Conservation (phyloP, 2,888 invertebrate species). For the Xylocampa areola region DNA sequence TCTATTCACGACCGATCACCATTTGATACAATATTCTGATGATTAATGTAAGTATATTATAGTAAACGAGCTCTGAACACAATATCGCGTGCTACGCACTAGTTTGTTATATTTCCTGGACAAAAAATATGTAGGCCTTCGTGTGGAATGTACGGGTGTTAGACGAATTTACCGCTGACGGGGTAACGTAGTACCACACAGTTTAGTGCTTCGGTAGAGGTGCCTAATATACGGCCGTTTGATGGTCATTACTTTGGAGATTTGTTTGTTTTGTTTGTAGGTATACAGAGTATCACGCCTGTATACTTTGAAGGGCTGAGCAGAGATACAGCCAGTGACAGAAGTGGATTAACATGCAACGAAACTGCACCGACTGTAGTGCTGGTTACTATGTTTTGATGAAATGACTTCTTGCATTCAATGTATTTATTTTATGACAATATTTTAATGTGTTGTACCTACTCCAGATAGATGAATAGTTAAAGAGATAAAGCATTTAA, state of each 20-base stretch:
- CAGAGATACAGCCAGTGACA: too few species aligned
- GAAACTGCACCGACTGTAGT: too few species aligned
- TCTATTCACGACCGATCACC: conserved; percentile 23
- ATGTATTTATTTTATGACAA: too few species aligned
- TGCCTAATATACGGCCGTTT: conserved; percentile 29
- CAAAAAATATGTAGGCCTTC: conserved; percentile 57
- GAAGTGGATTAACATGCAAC: too few species aligned
- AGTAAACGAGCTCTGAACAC: conserved; percentile 54
- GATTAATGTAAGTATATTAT: conserved; percentile 43
- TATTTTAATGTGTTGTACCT: too few species aligned
- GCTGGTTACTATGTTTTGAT: too few species aligned
- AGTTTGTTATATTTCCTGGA: conserved; percentile 60
- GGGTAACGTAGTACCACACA: conserved; percentile 17
- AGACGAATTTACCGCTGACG: conserved; percentile 54
- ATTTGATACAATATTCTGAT: conserved; percentile 30
- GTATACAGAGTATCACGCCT: too few species aligned
- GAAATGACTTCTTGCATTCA: too few species aligned
- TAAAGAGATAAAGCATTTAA: too few species aligned
- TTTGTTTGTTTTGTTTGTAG: conserved; percentile 18
- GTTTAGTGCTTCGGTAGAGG: conserved; percentile 22
- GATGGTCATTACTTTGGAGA: conserved; percentile 7
- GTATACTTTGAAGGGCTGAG: too few species aligned
- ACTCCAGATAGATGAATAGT: too few species aligned
- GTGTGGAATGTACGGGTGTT: conserved; percentile 48
- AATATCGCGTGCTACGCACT: conserved; percentile 59